Base-by-base conservation (phyloP, 2,797 vertebrate genomes). In the Danio tinwini region DNA sequence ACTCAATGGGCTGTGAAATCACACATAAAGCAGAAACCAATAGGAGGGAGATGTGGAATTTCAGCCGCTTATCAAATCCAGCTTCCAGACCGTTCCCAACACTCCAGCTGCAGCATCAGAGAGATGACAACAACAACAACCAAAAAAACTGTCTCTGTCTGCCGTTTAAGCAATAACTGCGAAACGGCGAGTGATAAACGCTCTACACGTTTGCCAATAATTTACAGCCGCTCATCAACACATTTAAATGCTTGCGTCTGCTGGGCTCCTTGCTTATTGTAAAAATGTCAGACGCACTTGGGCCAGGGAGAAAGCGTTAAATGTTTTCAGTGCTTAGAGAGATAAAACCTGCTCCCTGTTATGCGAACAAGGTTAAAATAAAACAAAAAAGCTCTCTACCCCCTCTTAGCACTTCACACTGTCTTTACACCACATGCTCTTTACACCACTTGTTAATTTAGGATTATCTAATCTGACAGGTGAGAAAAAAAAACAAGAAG, bases 1-100 rank as follows among this genome's bases (percentile, higher is more conserved):
- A 44, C 80, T 86, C 86, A 85, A 85, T 74, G 84, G 84, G 83
- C 84, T 87, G 85, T 88, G 86, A 88, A 87, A 88, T 87, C 76
- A 85, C 86, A 85, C 84, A 74, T 82, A 79, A 81, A 74, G 76
- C 84, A 72, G 49, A 82, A 73, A 79, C 83, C 82, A 79, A 85
- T 80, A 82, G 81, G 85, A 88, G 83, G 86, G 81, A 85, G 81
- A 76, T 62, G 76, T 83, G 85, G 87, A 88, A 87, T 86, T 84
- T 86, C 76, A 62, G 77, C 44, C 40, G 21, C 65, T 79, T 83
- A 80, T 85, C 81, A 74, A 83, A 45, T 62, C 76, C 81, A 61
- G 70, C 65, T 45, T 52, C 13, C 55, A 45, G 49, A 39, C 61
- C 58, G 50, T 80, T 58, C 42, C 58, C 29, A 19, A 69, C 14